A percentile compares a stretch with the other conserved stretches of the same genome.
Evolutionary conservation across 2,888 invertebrate species (phyloP).

Genomic region (Melolontha melolontha): DNA sequence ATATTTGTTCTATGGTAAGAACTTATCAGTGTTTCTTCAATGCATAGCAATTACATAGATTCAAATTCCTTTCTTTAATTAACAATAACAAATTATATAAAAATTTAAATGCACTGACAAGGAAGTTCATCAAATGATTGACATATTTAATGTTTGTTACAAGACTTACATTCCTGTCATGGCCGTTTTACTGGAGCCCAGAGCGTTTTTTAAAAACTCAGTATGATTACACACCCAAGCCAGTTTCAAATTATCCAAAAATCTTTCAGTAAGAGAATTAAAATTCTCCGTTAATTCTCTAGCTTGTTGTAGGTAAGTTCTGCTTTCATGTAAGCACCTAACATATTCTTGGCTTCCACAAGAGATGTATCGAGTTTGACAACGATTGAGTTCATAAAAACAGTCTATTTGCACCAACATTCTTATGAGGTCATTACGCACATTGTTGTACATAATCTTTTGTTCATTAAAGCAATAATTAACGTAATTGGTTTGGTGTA

Average conservation of each 20-base stretch:
- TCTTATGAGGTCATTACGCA: not conserved
- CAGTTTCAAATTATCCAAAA: slow-evolving; percentile 8
- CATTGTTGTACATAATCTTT: not conserved
- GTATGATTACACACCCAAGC: not conserved
- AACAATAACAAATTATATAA: no score
- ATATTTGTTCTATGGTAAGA: no score
- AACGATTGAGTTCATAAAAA: not conserved
- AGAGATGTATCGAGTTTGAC: not conserved
- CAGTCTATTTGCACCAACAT: slow-evolving; percentile 8
- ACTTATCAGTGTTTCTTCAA: no score
- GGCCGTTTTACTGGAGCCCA: slow-evolving; percentile 15
- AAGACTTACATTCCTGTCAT: slow-evolving; percentile 29
- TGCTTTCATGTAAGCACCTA: slow-evolving; percentile 37
- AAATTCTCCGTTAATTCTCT: slow-evolving; percentile 48
- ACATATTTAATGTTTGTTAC: not conserved
- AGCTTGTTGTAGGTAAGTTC: slow-evolving; percentile 43
- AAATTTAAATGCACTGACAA: no score
- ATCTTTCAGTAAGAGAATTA: slow-evolving; percentile 44
- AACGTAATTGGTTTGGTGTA: no score
- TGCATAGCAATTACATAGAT: no score
- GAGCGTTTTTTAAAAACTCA: not conserved
- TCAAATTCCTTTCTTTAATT: no score
- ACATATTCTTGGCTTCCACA: slow-evolving; percentile 15
- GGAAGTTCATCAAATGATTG: no score
- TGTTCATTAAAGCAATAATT: no score